A percentile compares a stretch with the other conserved stretches of the same genome.
Conservation (phyloP, 2,797 vertebrate species). For the Micromesistius poutassou region DNA sequence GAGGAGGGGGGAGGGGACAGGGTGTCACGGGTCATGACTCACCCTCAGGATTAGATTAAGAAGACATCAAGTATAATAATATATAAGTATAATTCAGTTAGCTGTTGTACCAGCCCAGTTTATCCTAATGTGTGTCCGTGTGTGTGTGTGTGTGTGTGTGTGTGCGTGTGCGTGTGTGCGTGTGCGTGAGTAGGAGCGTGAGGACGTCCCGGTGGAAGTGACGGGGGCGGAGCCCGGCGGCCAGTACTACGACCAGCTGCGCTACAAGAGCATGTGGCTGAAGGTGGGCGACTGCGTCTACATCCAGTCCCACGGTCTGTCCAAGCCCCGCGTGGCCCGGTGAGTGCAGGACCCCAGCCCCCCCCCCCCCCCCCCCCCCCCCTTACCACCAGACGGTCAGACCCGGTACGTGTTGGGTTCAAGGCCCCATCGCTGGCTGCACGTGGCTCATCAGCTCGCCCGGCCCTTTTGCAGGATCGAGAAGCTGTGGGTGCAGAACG, state of each 20-base stretch:
- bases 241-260: conserved; percentile 91
- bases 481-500: conserved; percentile 94
- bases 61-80: conserved; percentile 20
- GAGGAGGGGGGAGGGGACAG: background rate
- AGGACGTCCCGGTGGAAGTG: conserved; percentile 91
- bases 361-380: background rate
- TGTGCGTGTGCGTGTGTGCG: no score
- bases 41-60: background rate
- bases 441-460: no score
- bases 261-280: conserved; percentile 88
- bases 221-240: conserved; percentile 86
- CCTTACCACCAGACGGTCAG: background rate
- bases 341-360: conserved; percentile 49
- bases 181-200: conserved; percentile 78
- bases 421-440: no score
- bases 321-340: conserved; percentile 89
- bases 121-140: background rate
- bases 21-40: background rate
- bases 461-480: conserved; percentile 82
- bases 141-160: background rate
- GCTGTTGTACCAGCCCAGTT: background rate
- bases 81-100: conserved; percentile 1
- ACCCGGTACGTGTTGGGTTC: background rate
- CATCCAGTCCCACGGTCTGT: conserved; percentile 90
- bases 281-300: conserved; percentile 96